Conservation (phyloP, 2,797 vertebrate species). For the Podarcis siculus region DNA sequence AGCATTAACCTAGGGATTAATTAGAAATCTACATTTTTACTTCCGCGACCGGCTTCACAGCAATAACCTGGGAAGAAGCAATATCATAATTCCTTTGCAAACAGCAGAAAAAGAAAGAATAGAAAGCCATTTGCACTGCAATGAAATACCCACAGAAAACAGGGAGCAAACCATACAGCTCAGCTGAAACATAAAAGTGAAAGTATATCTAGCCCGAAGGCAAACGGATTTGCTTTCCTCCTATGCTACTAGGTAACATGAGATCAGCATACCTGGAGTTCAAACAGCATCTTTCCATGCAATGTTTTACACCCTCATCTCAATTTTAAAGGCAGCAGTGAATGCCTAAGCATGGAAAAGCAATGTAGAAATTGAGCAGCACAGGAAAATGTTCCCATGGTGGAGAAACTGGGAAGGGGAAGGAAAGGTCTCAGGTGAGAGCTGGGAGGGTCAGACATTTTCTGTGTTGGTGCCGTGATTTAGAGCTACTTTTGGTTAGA, state of each 20-base stretch:
- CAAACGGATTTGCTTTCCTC: constrained; percentile 17
- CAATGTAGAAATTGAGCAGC: background rate
- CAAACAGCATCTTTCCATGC: background rate
- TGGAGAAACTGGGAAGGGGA: too few species aligned
- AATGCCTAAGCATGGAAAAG: background rate
- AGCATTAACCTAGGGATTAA: constrained; percentile 63
- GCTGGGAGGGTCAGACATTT: too few species aligned
- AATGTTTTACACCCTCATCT: background rate
- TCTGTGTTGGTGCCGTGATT: too few species aligned
- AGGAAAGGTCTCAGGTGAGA: too few species aligned
- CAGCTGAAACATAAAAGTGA: constrained; percentile 38
- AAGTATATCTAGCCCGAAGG: constrained; percentile 12
- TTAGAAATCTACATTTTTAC: constrained; percentile 62
- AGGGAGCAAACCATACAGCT: constrained; percentile 34
- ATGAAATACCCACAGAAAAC: constrained; percentile 45
- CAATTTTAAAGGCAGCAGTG: background rate
- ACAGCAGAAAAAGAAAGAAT: constrained; percentile 18
- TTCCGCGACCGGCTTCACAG: constrained; percentile 11
- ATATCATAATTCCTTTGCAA: constrained; percentile 56
- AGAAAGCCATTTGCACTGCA: constrained; percentile 19
- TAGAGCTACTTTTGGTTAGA: too few species aligned
- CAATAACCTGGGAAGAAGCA: constrained; percentile 47
- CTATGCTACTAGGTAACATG: background rate
- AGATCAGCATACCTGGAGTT: constrained; percentile 5
- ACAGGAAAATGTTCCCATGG: background rate